A percentile compares a stretch with the other conserved stretches of the same genome.
Conservation (phyloP, 2,113 vertebrate genomes). For the Lasiurus borealis region DNA sequence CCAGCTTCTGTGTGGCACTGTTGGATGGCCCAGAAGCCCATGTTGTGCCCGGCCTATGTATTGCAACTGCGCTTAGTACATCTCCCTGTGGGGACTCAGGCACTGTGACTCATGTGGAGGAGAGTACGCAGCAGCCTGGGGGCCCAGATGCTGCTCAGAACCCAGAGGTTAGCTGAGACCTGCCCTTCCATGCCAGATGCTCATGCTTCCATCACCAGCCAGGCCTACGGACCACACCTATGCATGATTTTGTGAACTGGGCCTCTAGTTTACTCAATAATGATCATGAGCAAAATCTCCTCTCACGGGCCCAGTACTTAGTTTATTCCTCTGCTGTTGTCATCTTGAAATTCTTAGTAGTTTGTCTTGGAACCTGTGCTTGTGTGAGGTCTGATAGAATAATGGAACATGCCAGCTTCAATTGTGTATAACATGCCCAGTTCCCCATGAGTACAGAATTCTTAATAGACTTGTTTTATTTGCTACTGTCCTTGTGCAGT, state of each 20-base stretch:
- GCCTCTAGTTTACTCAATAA: not conserved
- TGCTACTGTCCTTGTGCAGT: not conserved
- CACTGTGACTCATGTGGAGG: too few species aligned
- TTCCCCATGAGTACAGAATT: not conserved
- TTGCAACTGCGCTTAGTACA: too few species aligned
- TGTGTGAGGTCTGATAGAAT: not conserved
- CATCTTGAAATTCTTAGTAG: not conserved
- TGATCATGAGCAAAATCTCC: not conserved
- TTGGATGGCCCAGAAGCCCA: too few species aligned
- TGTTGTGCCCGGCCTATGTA: too few species aligned
- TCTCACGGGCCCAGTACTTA: not conserved
- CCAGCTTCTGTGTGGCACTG: too few species aligned
- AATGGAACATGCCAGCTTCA: not conserved
- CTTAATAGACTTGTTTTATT: not conserved
- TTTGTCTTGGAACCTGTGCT: not conserved
- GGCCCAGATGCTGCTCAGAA: too few species aligned
- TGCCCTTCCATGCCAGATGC: too few species aligned
- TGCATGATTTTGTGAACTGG: too few species aligned
- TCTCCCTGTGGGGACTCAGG: too few species aligned
- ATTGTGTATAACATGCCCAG: not conserved
- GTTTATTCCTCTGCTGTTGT: not conserved
- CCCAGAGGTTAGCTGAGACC: too few species aligned
- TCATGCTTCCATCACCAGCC: too few species aligned
- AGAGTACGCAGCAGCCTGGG: accelerated
- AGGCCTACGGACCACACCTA: too few species aligned